phyloP scores from a whole-genome alignment of 2,888 invertebrate genomes.

The Syrista parreyssii region DNA sequence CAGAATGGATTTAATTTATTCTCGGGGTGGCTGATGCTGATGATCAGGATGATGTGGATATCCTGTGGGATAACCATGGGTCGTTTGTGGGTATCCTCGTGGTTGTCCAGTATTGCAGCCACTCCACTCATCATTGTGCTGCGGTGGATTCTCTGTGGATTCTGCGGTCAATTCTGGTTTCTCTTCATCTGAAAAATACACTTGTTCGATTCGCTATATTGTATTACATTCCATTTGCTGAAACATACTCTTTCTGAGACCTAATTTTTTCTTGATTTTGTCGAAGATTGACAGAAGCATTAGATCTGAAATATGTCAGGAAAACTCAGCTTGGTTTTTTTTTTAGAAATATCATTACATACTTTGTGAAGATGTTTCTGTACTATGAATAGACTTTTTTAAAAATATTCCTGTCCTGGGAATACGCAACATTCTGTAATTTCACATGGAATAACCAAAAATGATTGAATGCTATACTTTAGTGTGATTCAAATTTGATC shows the following conservation, averaged over 20 bases:
- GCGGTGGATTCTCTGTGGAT: not conserved
- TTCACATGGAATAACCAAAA: not conserved
- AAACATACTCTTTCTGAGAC: not conserved
- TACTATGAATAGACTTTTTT: not conserved
- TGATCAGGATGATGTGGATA: not conserved
- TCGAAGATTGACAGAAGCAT: not conserved
- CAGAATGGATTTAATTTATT: not conserved
- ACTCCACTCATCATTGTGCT: not conserved
- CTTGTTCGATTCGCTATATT: not conserved
- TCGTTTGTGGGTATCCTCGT: not conserved
- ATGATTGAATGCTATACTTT: not conserved
- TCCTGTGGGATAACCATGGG: not conserved
- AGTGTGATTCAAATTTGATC: not conserved
- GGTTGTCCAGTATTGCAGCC: not conserved
- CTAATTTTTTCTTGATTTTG: not conserved
- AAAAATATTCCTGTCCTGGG: not conserved
- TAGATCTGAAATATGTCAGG: not conserved
- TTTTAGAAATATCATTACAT: not conserved
- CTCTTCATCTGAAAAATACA: not conserved
- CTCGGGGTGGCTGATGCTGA: not conserved
- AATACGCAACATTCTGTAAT: not conserved
- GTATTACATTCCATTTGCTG: not conserved
- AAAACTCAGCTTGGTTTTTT: not conserved
- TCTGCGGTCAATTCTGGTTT: not conserved
- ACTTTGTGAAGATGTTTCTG: not conserved